Evolutionary conservation across 2,797 vertebrate genomes (phyloP).

Genomic region (Cichlasoma orientale): DNA sequence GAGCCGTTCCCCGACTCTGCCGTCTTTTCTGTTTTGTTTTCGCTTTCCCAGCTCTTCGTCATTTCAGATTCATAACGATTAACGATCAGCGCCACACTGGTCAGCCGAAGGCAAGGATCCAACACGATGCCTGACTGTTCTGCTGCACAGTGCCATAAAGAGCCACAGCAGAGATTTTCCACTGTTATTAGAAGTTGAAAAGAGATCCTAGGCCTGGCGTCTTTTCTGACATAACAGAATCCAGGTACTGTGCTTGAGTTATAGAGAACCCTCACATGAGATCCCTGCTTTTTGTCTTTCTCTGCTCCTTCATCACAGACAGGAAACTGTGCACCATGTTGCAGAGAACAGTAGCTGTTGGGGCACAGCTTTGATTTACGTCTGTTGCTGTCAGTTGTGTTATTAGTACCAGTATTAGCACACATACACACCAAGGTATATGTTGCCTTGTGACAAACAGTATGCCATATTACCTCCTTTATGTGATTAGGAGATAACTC

Average conservation of each 20-base stretch:
- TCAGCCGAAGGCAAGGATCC: conserved; percentile 33
- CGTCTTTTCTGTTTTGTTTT: conserved; percentile 45
- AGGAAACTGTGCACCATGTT: conserved; percentile 13
- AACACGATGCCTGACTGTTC: neutral
- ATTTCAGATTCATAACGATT: conserved; percentile 42
- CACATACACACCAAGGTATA: neutral
- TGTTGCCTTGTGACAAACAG: neutral
- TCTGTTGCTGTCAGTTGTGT: neutral
- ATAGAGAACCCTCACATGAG: conserved; percentile 44
- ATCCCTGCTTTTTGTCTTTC: conserved; percentile 52
- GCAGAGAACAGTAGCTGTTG: conserved; percentile 12
- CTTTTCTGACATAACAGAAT: conserved; percentile 33
- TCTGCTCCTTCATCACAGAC: conserved; percentile 43
- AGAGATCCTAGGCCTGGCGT: conserved; percentile 17
- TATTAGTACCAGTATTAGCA: neutral
- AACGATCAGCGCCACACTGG: conserved; percentile 37
- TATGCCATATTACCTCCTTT: neutral
- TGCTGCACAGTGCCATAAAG: conserved; percentile 17
- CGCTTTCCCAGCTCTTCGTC: conserved; percentile 24
- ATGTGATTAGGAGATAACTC: neutral
- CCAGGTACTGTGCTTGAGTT: conserved; percentile 59
- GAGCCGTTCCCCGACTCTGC: conserved; percentile 50
- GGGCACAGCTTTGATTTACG: conserved; percentile 13
- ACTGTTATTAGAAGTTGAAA: conserved; percentile 49
- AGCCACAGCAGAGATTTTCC: conserved; percentile 14